Conservation (phyloP, 2,888 invertebrate genomes). For the Melikaiella ostensackeni region DNA sequence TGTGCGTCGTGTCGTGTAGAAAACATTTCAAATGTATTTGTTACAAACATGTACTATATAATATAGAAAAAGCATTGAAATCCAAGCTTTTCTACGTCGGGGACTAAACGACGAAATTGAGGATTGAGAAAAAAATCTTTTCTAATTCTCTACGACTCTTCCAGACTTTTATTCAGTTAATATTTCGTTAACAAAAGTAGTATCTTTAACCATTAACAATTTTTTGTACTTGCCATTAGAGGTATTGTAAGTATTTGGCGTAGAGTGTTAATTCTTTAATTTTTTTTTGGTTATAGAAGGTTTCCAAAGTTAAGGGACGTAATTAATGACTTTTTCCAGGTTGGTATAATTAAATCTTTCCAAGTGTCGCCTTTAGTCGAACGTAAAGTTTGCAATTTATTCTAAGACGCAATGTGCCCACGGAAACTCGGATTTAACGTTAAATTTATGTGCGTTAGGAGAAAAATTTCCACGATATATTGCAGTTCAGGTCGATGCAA, state of each 20-base stretch:
- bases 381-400: slow-evolving; percentile 35
- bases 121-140: no score
- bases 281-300: neutral
- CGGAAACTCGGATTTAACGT: slow-evolving; percentile 30
- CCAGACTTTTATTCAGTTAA: no score
- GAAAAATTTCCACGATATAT: slow-evolving; percentile 34
- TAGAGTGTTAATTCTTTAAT: neutral
- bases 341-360: slow-evolving; percentile 17
- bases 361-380: slow-evolving; percentile 21
- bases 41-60: no score
- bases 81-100: no score
- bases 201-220: neutral
- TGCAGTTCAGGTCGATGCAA: slow-evolving; percentile 11
- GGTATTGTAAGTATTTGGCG: neutral
- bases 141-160: no score
- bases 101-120: no score
- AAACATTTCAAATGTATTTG: no score
- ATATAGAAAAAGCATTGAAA: no score
- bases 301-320: slow-evolving; percentile 2
- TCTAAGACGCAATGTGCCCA: slow-evolving; percentile 11
- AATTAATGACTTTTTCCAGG: slow-evolving; percentile 10
- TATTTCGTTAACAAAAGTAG: neutral
- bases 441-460: slow-evolving; percentile 30
- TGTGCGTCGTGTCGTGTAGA: no score
- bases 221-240: neutral